These are phyloP conservation scores for Leptopterna dolabrata DNA, from an alignment of 2,888 invertebrate species.

Conservation along the genomic window DNA sequence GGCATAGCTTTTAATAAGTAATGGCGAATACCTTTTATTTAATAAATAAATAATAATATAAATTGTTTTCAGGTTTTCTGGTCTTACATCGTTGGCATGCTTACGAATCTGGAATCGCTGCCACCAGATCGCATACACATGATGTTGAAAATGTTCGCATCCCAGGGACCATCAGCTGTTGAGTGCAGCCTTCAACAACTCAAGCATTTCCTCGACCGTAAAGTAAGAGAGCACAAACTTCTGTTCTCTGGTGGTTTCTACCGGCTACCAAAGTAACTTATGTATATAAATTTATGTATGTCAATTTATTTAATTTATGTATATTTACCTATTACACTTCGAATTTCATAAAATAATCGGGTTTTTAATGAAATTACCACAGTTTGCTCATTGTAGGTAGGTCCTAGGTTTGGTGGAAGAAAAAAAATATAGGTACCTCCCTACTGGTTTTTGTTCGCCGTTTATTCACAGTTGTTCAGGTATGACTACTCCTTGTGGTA, in stretches of 20 bases:
- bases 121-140: slow-evolving; percentile 93
- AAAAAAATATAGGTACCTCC: no score
- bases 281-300: no score
- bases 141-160: slow-evolving; percentile 96
- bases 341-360: background rate
- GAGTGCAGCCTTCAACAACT: slow-evolving; percentile 91
- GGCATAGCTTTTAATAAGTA: no score
- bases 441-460: no score
- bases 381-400: no score
- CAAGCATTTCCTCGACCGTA: slow-evolving; percentile 88
- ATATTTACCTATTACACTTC: background rate
- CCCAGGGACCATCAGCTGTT: slow-evolving; percentile 86
- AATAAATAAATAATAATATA: no score
- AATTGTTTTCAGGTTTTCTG: slow-evolving; percentile 78
- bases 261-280: slow-evolving; percentile 79
- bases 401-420: no score
- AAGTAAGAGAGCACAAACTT: slow-evolving; percentile 91
- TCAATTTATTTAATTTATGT: no score
- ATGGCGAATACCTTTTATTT: no score
- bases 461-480: slow-evolving; percentile 23
- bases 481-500: background rate
- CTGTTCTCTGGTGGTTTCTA: slow-evolving; percentile 88
- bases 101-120: slow-evolving; percentile 92
- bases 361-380: background rate
- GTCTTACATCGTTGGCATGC: slow-evolving; percentile 97